Evolutionary conservation across 1,140 invertebrate species (phyloP), one percentile per base, ranked within the genome.

Genomic region (Aphidius gifuensis): DNA sequence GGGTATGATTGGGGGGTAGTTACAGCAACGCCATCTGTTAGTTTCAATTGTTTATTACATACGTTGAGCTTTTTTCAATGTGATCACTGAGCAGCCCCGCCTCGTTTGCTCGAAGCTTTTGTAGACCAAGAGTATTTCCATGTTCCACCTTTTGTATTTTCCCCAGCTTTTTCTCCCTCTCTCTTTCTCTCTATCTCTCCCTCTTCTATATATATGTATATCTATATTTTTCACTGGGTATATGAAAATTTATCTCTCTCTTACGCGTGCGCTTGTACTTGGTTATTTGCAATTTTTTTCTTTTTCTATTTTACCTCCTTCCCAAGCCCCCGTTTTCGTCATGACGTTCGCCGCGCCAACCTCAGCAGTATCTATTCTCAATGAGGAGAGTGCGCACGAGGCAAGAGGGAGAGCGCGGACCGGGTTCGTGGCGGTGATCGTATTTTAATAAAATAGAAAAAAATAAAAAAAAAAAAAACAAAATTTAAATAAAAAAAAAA

Each of bases 381-480:
- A 67, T 67, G 66, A 64, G 66, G 66, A 67, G 66, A 64, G 66
- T 62, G 62, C 64, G 62, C 66, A 67, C 51, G 60, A 64, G 66
- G 62, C 60, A 46, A 67, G 66, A 67, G 62, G 66, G 62, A 62
- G 66, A 67, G 62, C 55, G 62, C 62, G 66, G 66, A 64, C 62
- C 66, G 66, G 62, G 66, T 62, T 67, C 60, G 66, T 67, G 66
- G 62, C 66, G 66, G 66, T 67, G 66, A 67, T 64, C 53, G 66
- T 64, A 64, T 66, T 62, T 53, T 55, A 55, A 55, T 42, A 42
- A 42, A 55, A 55, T 55, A 32, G 23, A 32, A 32, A 32, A 32
- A 32, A 32, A 23, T 23, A 23, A 32, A 3, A 32, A 32, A 3
- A 32, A 32, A 2, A 23, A 23, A 2, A 23, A 23, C 3, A 23